Evolutionary conservation across 2,888 invertebrate species (phyloP).

Genomic region (Acleris holmiana): DNA sequence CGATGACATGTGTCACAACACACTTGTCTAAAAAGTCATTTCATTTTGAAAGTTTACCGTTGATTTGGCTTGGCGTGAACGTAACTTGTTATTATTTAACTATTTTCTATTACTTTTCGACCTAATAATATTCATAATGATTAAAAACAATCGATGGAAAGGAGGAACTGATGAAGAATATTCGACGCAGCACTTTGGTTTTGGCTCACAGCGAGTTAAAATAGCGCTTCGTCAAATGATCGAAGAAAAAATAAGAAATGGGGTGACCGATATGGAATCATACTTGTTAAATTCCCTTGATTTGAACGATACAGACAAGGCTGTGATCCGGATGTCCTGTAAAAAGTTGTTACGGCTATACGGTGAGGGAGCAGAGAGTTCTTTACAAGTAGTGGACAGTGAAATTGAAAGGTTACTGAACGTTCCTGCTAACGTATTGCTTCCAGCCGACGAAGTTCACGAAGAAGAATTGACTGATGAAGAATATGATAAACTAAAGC

Average conservation of each 20-base stretch:
- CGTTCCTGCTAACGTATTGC: conserved; percentile 69
- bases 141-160: conserved; percentile 63
- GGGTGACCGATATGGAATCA: conserved; percentile 72
- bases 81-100: conserved; percentile 6
- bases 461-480: conserved; percentile 61
- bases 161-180: conserved; percentile 79
- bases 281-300: conserved; percentile 64
- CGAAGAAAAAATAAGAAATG: conserved; percentile 70
- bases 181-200: conserved; percentile 78
- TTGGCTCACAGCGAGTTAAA: conserved; percentile 75
- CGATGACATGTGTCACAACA: background rate
- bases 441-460: conserved; percentile 74
- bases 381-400: conserved; percentile 63
- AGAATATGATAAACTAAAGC: conserved; percentile 65
- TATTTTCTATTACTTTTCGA: background rate
- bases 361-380: conserved; percentile 68
- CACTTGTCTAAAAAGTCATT: background rate
- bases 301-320: conserved; percentile 71
- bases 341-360: conserved; percentile 69
- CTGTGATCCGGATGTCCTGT: conserved; percentile 65
- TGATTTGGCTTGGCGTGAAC: conserved; percentile 1
- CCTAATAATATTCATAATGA: conserved; percentile 52
- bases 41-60: conserved; percentile 31
- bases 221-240: conserved; percentile 76
- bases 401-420: conserved; percentile 70